Conservation (phyloP, 2,113 vertebrate species). For the Apodemus sylvaticus region DNA sequence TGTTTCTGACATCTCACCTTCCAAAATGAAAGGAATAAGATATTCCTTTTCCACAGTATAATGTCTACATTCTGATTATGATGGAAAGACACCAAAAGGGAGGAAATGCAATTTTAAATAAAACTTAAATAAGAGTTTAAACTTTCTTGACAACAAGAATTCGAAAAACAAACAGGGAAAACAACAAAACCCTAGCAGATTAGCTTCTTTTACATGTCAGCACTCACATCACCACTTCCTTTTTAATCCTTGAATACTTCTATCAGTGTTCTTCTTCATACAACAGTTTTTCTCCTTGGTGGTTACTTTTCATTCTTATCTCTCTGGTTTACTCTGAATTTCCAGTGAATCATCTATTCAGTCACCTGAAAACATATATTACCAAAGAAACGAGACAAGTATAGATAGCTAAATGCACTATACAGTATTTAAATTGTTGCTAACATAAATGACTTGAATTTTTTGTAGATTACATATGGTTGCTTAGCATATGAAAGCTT, state of each 20-base stretch:
- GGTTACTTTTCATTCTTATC: not conserved
- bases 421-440: not conserved
- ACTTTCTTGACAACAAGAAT: not conserved
- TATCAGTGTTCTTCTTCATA: not conserved
- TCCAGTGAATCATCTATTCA: not conserved
- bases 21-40: not conserved
- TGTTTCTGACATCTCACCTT: too few species aligned
- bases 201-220: not conserved
- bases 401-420: not conserved
- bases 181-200: not conserved
- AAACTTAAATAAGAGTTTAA: not conserved
- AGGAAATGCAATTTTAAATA: not conserved
- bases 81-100: not conserved
- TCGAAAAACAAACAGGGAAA: not conserved
- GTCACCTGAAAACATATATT: not conserved
- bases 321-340: not conserved
- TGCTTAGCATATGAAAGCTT: not conserved
- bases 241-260: not conserved
- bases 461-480: not conserved
- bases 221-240: not conserved
- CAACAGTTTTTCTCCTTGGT: not conserved
- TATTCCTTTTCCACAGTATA: not conserved
- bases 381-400: not conserved
- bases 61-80: not conserved
- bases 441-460: not conserved